Percentiles rank a stretch among this genome's conserved stretches.
phyloP scores from a whole-genome alignment of 2,113 vertebrate species.

The Talpa occidentalis region DNA sequence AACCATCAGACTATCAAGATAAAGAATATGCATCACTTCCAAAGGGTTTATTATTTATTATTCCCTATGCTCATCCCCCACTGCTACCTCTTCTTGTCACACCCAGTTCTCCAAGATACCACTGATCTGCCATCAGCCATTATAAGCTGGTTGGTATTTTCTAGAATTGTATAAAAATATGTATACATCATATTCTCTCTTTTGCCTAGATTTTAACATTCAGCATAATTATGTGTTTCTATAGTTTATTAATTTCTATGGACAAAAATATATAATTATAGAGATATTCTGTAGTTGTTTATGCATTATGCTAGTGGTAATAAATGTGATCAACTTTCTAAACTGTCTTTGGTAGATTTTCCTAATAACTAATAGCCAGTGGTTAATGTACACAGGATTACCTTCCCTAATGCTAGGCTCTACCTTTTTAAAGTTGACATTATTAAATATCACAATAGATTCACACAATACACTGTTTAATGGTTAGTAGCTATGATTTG shows the following conservation, averaged over 20 bases:
- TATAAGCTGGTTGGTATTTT: background rate
- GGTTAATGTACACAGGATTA: background rate
- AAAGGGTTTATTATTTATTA: background rate
- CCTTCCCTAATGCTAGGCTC: background rate
- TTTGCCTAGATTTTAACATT: background rate
- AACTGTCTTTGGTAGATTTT: background rate
- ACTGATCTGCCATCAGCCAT: background rate
- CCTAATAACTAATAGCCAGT: background rate
- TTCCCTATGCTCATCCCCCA: background rate
- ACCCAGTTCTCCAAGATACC: background rate
- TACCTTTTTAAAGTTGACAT: background rate
- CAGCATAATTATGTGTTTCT: background rate
- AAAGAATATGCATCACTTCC: background rate
- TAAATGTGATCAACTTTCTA: background rate
- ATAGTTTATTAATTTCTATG: background rate
- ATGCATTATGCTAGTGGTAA: background rate
- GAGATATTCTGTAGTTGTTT: background rate
- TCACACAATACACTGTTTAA: background rate
- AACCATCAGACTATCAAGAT: background rate
- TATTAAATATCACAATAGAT: background rate
- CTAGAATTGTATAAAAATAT: conserved; percentile 14
- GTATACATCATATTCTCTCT: background rate
- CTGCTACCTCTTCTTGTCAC: too few relatives aligned
- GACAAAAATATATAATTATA: background rate
- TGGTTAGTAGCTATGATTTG: too few relatives aligned